These are phyloP conservation scores for Helostoma temminkii DNA, from an alignment of 2,797 vertebrate species.

Conservation along the genomic window DNA sequence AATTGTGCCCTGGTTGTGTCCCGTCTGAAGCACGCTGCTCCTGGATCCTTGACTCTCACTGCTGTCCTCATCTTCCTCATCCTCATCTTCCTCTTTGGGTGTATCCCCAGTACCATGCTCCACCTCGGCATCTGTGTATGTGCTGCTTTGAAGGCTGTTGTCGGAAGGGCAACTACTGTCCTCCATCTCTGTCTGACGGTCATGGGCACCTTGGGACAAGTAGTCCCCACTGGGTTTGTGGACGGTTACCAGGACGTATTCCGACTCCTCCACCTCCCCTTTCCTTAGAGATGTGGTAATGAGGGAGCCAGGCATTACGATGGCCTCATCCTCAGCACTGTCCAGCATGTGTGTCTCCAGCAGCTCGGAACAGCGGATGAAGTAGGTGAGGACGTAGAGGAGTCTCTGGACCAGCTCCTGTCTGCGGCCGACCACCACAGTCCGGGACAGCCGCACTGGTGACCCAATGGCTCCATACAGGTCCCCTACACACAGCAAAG, in stretches of 20 bases:
- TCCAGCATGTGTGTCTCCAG: constrained; percentile 95
- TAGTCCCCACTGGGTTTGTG: constrained; percentile 93
- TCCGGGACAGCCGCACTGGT: constrained; percentile 92
- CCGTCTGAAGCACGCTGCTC: constrained; percentile 73
- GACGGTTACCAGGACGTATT: constrained; percentile 96
- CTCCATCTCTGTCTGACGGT: constrained; percentile 52
- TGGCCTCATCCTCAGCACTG: constrained; percentile 95
- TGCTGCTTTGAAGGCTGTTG: constrained; percentile 90
- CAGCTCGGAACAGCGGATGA: constrained; percentile 98
- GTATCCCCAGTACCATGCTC: constrained; percentile 55
- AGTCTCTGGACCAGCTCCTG: constrained; percentile 97
- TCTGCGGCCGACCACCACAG: constrained; percentile 93
- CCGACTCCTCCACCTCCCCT: constrained; percentile 97
- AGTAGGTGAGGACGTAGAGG: constrained; percentile 98
- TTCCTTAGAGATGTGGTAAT: constrained; percentile 97
- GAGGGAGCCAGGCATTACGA: constrained; percentile 96
- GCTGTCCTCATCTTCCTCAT: constrained; percentile 75
- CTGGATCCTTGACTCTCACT: constrained; percentile 76
- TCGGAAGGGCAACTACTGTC: constrained; percentile 83
- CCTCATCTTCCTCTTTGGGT: constrained; percentile 74
- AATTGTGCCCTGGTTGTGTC: constrained; percentile 39
- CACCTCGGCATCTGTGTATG: constrained; percentile 78
- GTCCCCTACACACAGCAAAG: constrained; percentile 85
- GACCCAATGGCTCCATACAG: constrained; percentile 97
- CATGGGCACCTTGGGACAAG: constrained; percentile 79